Evolutionary conservation across 2,797 vertebrate species (phyloP), one percentile per base, ranked within the genome.

Genomic region (Tenualosa thibaudeaui): DNA sequence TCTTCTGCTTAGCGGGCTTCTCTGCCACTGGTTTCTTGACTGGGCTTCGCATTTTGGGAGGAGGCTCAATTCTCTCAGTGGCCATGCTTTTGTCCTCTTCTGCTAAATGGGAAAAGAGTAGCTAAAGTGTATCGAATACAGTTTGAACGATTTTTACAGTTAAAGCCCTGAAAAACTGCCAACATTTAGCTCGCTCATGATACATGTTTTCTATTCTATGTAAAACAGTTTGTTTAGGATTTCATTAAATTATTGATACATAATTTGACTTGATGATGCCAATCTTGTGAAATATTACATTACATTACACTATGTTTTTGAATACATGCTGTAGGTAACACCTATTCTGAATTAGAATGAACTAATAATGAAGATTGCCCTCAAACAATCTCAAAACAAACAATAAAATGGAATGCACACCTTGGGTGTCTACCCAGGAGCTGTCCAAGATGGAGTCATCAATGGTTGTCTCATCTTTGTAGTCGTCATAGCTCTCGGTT

Each of bases 361-460:
- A 46, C 5, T 6, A 78, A 46, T 46, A 46, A 46, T 46, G n/a
- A 24, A 3, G 2, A 71, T 17, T 37, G 31, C 65, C 65, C 31
- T 71, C 4, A 0, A 71, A 15, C 19, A 81, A 75, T 54, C 43
- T 85, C 51, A 40, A 85, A 37, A 56, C 40, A 58, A 62, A 51
- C 43, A 82, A 81, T 75, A 81, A 81, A 19, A 81, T 81, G 40
- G 54, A 81, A 92, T 89, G 91, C 96, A 96, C 94, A 99, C 98
- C 98, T 97, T 99, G 98, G 90, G 97, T 97, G 90, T 99, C 98
- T 84, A 99, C 94, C 98, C 98, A 99, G 92, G 98, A 97, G 93
- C 98, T 99, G 96, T 99, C 98, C 94, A 99, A 95, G 91, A 99
- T 94, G 91, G 98, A 99, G 94, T 99, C 98, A 31, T 99, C 98